Evolutionary conservation across 2,113 vertebrate genomes (phyloP).

Genomic region (Plotosus lineatus): DNA sequence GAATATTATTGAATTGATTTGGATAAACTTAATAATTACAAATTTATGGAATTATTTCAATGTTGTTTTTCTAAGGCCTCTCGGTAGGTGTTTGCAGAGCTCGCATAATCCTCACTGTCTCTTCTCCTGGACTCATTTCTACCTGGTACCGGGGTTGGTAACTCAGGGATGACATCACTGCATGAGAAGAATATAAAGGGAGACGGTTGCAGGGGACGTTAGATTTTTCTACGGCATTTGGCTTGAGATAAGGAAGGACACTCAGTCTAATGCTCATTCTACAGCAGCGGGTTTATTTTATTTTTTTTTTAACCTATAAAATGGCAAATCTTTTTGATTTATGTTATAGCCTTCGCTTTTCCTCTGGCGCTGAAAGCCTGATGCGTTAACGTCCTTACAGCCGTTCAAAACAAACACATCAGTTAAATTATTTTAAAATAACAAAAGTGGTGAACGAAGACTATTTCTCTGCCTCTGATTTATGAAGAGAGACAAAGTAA

Average conservation of each 20-base stretch:
- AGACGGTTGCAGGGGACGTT: not conserved
- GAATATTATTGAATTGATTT: no score
- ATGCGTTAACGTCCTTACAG: not conserved
- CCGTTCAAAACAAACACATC: not conserved
- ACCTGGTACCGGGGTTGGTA: not conserved
- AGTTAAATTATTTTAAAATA: not conserved
- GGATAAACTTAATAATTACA: no score
- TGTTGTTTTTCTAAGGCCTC: no score
- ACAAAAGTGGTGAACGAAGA: not conserved
- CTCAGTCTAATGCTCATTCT: not conserved
- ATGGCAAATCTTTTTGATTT: not conserved
- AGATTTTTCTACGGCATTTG: not conserved
- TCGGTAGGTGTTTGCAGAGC: no score
- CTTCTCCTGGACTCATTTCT: not conserved
- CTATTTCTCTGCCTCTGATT: not conserved
- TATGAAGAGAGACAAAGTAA: not conserved
- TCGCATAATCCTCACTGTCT: not conserved
- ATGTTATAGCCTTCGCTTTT: not conserved
- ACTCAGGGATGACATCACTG: not conserved
- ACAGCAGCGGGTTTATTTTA: not conserved
- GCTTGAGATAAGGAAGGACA: not conserved
- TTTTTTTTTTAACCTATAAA: not conserved
- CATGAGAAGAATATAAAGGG: not conserved
- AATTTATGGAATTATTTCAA: no score
- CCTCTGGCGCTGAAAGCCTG: not conserved